These are phyloP conservation scores for Percopsis omiscomaycus DNA, from an alignment of 2,797 vertebrate genomes.

Conservation along the genomic window DNA sequence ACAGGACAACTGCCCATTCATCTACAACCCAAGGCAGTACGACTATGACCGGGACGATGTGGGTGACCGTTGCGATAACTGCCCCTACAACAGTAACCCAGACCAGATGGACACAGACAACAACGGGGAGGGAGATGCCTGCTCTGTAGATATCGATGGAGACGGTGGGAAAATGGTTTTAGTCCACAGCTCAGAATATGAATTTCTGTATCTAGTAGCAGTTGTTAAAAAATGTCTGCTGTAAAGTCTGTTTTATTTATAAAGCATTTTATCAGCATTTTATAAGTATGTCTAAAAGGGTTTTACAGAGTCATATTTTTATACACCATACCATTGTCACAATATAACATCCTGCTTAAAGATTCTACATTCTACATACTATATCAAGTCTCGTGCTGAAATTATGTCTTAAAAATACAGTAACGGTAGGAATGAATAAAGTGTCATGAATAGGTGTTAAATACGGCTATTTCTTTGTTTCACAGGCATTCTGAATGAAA, in stretches of 20 bases:
- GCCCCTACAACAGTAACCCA: conserved; percentile 96
- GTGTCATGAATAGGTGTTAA: not conserved
- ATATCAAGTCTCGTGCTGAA: too few species aligned
- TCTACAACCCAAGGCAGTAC: conserved; percentile 96
- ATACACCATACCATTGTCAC: too few species aligned
- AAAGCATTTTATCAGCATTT: too few species aligned
- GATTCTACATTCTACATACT: too few species aligned
- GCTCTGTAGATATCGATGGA: conserved; percentile 94
- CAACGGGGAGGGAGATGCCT: conserved; percentile 95
- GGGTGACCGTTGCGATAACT: conserved; percentile 96
- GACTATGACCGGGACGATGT: conserved; percentile 97
- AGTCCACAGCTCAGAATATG: too few species aligned
- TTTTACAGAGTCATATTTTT: too few species aligned
- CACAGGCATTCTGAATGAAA: conserved; percentile 91
- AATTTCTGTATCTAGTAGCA: too few species aligned
- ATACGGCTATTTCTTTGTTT: conserved; percentile 18
- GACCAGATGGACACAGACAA: conserved; percentile 95
- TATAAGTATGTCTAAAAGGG: too few species aligned
- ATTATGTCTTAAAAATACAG: not conserved
- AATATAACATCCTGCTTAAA: too few species aligned
- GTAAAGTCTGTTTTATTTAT: too few species aligned
- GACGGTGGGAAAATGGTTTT: conserved; percentile 79
- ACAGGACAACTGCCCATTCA: conserved; percentile 96
- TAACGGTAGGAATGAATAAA: not conserved
- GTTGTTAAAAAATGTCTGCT: too few species aligned